phyloP scores from a whole-genome alignment of 2,888 invertebrate genomes.

The Leucophenga montana region DNA sequence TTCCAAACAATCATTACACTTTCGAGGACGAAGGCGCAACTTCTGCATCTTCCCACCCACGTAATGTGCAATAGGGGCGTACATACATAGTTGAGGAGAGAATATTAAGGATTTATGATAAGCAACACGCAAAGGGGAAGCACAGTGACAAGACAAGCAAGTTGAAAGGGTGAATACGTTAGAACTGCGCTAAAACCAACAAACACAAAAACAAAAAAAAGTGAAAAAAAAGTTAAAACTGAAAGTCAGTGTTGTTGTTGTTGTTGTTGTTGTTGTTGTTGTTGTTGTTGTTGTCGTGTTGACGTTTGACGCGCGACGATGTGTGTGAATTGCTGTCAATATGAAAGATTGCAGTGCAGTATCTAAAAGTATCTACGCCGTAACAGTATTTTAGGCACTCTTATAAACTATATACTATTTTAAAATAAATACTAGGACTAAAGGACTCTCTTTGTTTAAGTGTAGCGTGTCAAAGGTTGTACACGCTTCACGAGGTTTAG shows the following conservation, averaged over 20 bases:
- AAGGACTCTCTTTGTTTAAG: neutral
- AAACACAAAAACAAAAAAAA: constrained; percentile 34
- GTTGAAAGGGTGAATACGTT: constrained; percentile 14
- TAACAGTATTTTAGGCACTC: neutral
- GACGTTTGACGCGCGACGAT: constrained; percentile 20
- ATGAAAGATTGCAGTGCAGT: neutral
- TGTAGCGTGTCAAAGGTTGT: constrained; percentile 19
- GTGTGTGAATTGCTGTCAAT: constrained; percentile 5
- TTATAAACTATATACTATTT: no score
- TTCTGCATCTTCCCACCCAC: neutral
- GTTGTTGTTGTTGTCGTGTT: neutral
- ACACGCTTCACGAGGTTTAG: neutral
- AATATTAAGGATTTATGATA: constrained; percentile 58
- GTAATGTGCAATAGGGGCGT: neutral
- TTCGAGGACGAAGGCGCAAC: neutral
- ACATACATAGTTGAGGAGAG: constrained; percentile 35
- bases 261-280: no score
- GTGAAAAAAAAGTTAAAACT: constrained; percentile 4
- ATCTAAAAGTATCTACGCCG: neutral
- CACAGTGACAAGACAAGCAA: constrained; percentile 34
- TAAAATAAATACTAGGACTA: no score
- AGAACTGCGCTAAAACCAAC: constrained; percentile 26
- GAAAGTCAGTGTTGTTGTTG: neutral
- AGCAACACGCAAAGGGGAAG: constrained; percentile 57
- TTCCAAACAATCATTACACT: constrained; percentile 11